Evolutionary conservation across 2,113 vertebrate genomes (phyloP).

Genomic region (Oophaga pumilio): DNA sequence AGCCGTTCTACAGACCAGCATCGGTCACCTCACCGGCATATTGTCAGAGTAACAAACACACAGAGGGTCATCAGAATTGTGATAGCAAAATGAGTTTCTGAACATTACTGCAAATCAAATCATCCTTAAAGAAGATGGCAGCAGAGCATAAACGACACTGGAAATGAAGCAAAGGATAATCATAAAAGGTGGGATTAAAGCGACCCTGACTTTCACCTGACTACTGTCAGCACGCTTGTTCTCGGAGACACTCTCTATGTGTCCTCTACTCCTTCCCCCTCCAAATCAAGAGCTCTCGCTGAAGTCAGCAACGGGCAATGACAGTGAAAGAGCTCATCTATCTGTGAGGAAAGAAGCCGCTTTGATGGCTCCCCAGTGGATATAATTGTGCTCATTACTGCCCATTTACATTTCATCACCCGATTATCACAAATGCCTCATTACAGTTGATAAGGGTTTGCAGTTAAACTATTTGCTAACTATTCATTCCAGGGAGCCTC

Average conservation of each 20-base stretch:
- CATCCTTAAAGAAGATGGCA: conserved; percentile 78
- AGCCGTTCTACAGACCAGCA: conserved; percentile 75
- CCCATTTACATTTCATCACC: conserved; percentile 94
- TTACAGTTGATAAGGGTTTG: conserved; percentile 78
- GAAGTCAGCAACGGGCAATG: conserved; percentile 63
- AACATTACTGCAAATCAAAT: conserved; percentile 86
- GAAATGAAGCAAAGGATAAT: conserved; percentile 63
- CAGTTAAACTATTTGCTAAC: conserved; percentile 70
- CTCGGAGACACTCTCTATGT: conserved; percentile 60
- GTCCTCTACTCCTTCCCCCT: not conserved
- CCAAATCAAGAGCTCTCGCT: not conserved
- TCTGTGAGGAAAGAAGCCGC: conserved; percentile 76
- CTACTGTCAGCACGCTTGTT: conserved; percentile 21
- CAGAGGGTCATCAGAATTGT: conserved; percentile 84
- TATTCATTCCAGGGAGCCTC: conserved; percentile 71
- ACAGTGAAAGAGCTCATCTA: conserved; percentile 78
- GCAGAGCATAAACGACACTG: conserved; percentile 61
- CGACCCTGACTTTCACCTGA: conserved; percentile 69
- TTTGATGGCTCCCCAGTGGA: conserved; percentile 80
- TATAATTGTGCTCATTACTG: conserved; percentile 89
- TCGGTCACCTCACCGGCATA: conserved; percentile 80
- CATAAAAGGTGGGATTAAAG: conserved; percentile 73
- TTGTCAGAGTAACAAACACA: conserved; percentile 81
- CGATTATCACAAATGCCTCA: conserved; percentile 84
- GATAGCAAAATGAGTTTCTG: conserved; percentile 87